Conservation (phyloP, 2,888 invertebrate genomes). For the Melitaea athalia region DNA sequence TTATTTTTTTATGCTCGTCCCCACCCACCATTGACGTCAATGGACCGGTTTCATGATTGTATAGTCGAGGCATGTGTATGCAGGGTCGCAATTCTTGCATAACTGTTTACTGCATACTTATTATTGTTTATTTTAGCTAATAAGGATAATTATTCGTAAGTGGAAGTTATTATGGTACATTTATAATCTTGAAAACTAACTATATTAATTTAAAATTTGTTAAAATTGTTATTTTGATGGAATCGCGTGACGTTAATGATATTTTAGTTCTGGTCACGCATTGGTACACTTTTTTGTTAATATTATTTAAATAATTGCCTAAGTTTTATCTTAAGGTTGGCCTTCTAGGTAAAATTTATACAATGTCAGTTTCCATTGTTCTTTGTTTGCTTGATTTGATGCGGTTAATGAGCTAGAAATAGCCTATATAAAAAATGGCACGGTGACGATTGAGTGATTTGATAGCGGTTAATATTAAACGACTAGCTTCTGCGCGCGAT, state of each 20-base stretch:
- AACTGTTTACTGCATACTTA: conserved; percentile 23
- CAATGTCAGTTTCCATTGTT: neutral
- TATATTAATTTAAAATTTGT: too few relatives aligned
- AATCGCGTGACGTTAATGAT: too few relatives aligned
- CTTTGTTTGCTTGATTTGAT: neutral
- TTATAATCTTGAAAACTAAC: neutral
- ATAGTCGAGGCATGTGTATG: conserved; percentile 48
- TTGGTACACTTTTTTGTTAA: too few relatives aligned
- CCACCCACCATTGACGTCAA: conserved; percentile 79
- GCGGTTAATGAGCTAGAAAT: neutral
- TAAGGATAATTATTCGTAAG: conserved; percentile 11
- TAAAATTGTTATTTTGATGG: too few relatives aligned
- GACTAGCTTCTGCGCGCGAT: too few relatives aligned
- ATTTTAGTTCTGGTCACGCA: too few relatives aligned
- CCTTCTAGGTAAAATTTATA: neutral
- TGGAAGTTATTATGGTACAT: neutral
- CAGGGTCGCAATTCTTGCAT: conserved; percentile 46
- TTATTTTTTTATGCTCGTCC: conserved; percentile 69
- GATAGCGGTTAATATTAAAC: neutral
- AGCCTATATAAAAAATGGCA: neutral
- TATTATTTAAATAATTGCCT: too few relatives aligned
- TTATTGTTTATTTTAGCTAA: conserved; percentile 19
- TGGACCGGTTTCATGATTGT: conserved; percentile 59
- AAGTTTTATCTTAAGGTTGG: too few relatives aligned
- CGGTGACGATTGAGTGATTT: neutral